Percentiles rank a stretch among this genome's conserved stretches.
Conservation (phyloP, 2,113 vertebrate species). For the Vombatus ursinus region DNA sequence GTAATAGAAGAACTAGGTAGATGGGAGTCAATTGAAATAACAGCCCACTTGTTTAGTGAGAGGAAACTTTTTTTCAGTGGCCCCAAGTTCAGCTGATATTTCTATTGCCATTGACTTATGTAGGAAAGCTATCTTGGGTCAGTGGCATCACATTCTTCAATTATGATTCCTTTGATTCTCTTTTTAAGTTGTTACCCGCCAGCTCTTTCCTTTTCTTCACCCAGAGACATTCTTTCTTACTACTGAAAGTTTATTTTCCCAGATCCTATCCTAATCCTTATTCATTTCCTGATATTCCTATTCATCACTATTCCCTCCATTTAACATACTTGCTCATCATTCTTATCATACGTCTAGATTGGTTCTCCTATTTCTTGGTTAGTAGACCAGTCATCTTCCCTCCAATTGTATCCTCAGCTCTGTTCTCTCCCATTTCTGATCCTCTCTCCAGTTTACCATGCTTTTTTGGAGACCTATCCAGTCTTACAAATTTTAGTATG, state of each 20-base stretch:
- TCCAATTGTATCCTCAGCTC: neutral
- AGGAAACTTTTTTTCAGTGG: too few relatives aligned
- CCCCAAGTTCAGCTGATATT: too few relatives aligned
- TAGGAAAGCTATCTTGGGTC: too few relatives aligned
- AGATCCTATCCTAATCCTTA: neutral
- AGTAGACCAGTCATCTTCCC: too few relatives aligned
- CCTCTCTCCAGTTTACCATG: neutral
- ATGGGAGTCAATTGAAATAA: too few relatives aligned
- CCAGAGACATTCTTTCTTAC: neutral
- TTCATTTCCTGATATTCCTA: neutral
- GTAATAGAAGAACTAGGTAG: neutral
- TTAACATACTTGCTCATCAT: neutral
- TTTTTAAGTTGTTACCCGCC: constrained; percentile 1
- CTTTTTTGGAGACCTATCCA: neutral
- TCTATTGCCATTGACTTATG: too few relatives aligned
- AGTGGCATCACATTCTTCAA: constrained; percentile 24
- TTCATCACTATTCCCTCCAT: neutral
- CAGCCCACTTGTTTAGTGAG: too few relatives aligned
- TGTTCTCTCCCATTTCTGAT: neutral
- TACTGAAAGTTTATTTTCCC: constrained; percentile 1
- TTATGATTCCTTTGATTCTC: neutral
- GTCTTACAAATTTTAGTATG: neutral
- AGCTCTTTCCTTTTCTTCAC: neutral
- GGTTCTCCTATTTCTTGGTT: neutral
- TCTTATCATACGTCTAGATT: neutral